A percentile compares a stretch with the other conserved stretches of the same genome.
These are phyloP conservation scores for Balanococcus diminutus DNA, from an alignment of 2,888 invertebrate genomes.

Conservation along the genomic window DNA sequence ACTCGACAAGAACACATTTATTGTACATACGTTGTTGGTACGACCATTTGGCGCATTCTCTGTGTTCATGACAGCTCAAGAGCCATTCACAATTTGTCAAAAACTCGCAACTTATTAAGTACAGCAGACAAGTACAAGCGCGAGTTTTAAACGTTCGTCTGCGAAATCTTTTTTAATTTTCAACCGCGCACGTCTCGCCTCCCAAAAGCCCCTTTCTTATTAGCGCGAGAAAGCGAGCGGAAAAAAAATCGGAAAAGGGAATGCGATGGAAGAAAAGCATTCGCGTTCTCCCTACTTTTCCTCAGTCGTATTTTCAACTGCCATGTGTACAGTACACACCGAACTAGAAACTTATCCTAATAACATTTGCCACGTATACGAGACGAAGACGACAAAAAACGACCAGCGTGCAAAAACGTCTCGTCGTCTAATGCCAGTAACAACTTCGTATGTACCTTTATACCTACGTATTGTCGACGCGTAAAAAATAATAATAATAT, in stretches of 20 bases:
- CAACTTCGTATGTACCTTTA: not conserved
- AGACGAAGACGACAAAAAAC: not conserved
- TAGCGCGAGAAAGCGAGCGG: not conserved
- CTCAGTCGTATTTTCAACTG: not conserved
- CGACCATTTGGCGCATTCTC: not conserved
- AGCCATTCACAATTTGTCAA: slow-evolving; percentile 4
- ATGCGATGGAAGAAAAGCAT: not conserved
- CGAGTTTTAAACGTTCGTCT: not conserved
- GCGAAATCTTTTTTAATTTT: slow-evolving; percentile 15
- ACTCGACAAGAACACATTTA: not conserved
- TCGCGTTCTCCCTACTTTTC: not conserved
- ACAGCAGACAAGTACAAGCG: not conserved
- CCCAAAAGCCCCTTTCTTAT: not conserved
- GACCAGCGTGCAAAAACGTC: not conserved
- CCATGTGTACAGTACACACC: not conserved
- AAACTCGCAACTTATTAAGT: slow-evolving; percentile 6
- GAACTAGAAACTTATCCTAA: not conserved
- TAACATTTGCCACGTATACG: not conserved
- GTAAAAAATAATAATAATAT: not conserved
- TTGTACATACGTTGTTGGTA: not conserved
- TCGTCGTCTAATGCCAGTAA: not conserved
- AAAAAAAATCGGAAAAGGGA: not conserved
- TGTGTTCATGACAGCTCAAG: slow-evolving; percentile 2
- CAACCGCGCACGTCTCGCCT: not conserved
- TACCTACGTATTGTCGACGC: not conserved